Base-by-base conservation (phyloP, 2,888 invertebrate species). In the Euphydryas editha region DNA sequence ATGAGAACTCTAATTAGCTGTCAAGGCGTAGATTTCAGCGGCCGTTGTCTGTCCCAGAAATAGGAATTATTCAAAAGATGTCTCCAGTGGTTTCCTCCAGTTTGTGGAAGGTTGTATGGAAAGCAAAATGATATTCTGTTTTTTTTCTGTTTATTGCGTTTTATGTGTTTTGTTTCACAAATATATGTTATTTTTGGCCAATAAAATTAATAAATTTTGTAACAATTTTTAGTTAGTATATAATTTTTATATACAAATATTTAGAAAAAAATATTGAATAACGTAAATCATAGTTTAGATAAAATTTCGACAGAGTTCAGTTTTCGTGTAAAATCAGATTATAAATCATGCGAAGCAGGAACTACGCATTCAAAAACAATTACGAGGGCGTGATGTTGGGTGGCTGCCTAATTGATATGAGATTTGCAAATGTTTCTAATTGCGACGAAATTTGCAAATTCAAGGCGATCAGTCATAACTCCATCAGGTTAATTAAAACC, bases 381-480 rank as follows among this genome's bases (percentile, higher is more conserved):
- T 89, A 85, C 85, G 86, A 86, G 88, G 88, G 88, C 87, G 85
- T 80, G 79, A 88, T 84, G 87, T 92, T 92, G 92, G 92, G 90
- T 80, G 85, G 77, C 79, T 91, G 91, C 91, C 92, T 92, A 92
- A 92, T 92, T 92, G 92, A 85, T 92, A 90, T 89, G 90, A 90
- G 88, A 92, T 92, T 91, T 92, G 90, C 90, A 90, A 92, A 85
- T 90, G 88, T 85, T 86, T 81, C 90, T 92, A 92, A 92, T 92
- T 90, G 90, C 90, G 85, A 81, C 78, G 86, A 87, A 90, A 88
- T 90, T 89, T 86, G 81, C 80, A 80, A 86, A 87, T 85, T 81
- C 86, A 85, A 86, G 83, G 86, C 84, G 85, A 92, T 92, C 92
- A 87, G 84, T 92, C 92, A 91, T 84, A 78, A 73, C 83, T 74